Percentiles rank a stretch among this genome's conserved stretches.
Evolutionary conservation across 2,113 vertebrate species (phyloP).

Genomic region (Vulpes vulpes): DNA sequence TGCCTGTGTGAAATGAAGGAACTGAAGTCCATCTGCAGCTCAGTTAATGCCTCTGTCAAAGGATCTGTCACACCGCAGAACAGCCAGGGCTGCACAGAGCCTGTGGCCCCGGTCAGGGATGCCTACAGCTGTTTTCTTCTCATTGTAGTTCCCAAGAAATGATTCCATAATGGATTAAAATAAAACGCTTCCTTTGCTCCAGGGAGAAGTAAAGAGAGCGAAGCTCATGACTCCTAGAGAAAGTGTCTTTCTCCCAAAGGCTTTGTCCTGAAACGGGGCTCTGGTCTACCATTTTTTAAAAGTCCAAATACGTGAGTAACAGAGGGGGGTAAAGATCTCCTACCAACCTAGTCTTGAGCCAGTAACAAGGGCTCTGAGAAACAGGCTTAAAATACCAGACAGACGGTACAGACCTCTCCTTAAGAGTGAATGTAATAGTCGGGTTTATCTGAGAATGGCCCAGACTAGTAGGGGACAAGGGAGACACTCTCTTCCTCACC

Average conservation of each 20-base stretch:
- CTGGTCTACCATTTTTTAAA: accelerated
- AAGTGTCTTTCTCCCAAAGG: neutral
- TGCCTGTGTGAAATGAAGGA: neutral
- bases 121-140: neutral
- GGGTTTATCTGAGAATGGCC: neutral
- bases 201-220: neutral
- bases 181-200: neutral
- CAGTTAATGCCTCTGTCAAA: neutral
- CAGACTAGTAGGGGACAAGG: neutral
- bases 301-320: neutral
- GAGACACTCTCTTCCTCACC: neutral
- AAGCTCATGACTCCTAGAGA: neutral
- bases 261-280: neutral
- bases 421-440: neutral
- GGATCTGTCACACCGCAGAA: accelerated
- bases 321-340: neutral
- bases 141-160: neutral
- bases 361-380: neutral
- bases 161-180: neutral
- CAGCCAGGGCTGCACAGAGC: accelerated
- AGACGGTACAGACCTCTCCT: neutral
- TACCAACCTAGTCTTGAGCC: neutral
- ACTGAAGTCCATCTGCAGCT: neutral
- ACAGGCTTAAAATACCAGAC: neutral
- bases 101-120: neutral